A percentile compares a stretch with the other conserved stretches of the same genome.
Evolutionary conservation across 2,888 invertebrate genomes (phyloP).

Genomic region (Phengaris arion): DNA sequence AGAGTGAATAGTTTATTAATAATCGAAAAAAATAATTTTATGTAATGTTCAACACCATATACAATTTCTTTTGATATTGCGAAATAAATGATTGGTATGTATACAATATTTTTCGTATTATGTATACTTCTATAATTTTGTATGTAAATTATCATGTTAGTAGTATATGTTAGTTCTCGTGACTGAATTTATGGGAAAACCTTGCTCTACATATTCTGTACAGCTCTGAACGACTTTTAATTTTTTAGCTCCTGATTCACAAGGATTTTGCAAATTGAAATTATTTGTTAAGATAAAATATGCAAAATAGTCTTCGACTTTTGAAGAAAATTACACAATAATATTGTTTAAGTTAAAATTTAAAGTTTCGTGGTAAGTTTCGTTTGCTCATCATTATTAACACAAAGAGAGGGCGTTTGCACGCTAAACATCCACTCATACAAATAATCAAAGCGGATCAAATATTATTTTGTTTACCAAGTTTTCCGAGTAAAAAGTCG

Average conservation of each 20-base stretch:
- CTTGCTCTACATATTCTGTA: background rate
- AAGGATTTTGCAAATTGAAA: background rate
- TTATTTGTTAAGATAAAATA: background rate
- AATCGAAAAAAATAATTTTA: background rate
- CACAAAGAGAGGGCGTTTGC: conserved; percentile 64
- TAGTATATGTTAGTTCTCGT: background rate
- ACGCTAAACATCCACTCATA: conserved; percentile 68
- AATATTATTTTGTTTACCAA: conserved; percentile 80
- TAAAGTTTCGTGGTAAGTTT: background rate
- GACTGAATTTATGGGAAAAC: background rate
- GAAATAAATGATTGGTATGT: background rate
- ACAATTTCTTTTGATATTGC: too few relatives aligned
- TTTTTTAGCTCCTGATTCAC: background rate
- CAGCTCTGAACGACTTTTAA: background rate
- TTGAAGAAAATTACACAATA: background rate
- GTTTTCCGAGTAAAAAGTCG: conserved; percentile 78
- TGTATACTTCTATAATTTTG: background rate
- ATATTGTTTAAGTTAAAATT: background rate
- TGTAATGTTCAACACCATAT: background rate
- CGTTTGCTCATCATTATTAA: conserved; percentile 21
- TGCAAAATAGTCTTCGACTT: too few relatives aligned
- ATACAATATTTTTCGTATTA: background rate
- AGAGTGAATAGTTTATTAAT: background rate
- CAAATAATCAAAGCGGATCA: conserved; percentile 77
- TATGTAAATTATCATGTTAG: background rate